Percentiles rank a stretch among this genome's conserved stretches.
These are phyloP conservation scores for Acromyrmex charruanus DNA, from an alignment of 1,140 invertebrate genomes.

Conservation along the genomic window DNA sequence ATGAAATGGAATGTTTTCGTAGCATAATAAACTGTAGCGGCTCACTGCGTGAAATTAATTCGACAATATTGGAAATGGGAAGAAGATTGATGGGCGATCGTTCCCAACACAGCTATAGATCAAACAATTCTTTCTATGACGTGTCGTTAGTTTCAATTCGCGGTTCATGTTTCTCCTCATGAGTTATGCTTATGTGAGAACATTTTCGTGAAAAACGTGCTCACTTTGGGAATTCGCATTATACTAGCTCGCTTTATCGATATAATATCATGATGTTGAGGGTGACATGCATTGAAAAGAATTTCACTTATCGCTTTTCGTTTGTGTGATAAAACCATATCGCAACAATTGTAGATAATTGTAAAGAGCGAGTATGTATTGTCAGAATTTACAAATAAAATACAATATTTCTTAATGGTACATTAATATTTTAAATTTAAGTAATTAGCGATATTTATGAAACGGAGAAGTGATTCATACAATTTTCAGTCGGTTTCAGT, in stretches of 20 bases:
- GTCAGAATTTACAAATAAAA: neutral
- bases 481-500: neutral
- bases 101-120: neutral
- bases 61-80: slow-evolving; percentile 35
- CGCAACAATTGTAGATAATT: neutral
- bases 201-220: slow-evolving; percentile 37
- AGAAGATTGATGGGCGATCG: slow-evolving; percentile 48
- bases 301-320: slow-evolving; percentile 24
- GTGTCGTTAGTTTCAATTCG: slow-evolving; percentile 53
- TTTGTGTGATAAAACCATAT: neutral
- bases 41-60: slow-evolving; percentile 44
- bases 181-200: slow-evolving; percentile 42
- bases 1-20: slow-evolving; percentile 39
- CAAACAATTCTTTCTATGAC: slow-evolving; percentile 45
- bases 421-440: neutral
- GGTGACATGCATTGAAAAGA: neutral
- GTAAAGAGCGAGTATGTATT: too few species aligned
- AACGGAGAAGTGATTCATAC: neutral
- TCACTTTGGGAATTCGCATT: slow-evolving; percentile 37
- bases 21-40: slow-evolving; percentile 40
- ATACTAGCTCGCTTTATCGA: slow-evolving; percentile 49
- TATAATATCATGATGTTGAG: slow-evolving; percentile 26
- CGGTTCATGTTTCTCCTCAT: slow-evolving; percentile 38
- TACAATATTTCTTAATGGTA: neutral
- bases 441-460: slow-evolving; percentile 22